Evolutionary conservation across 2,113 vertebrate species (phyloP), one percentile per base, ranked within the genome.

Genomic region (Himantopus leucocephalus): DNA sequence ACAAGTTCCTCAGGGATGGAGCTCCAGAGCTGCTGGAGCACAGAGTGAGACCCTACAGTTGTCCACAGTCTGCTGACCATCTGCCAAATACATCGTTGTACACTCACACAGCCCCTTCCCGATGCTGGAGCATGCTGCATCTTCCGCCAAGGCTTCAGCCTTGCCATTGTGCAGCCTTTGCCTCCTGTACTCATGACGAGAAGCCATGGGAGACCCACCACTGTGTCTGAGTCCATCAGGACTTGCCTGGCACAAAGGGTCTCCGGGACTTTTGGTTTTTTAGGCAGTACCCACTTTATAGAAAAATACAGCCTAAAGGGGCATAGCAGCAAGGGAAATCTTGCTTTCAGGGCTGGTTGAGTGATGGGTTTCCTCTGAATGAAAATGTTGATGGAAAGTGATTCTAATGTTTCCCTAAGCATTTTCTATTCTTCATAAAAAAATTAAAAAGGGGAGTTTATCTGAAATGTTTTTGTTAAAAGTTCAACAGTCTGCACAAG

Each of bases 351-450:
- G 29, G 41, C 23, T 67, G 45, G 10, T 2, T 64, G 80, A 64
- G 39, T 32, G 66, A 89, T 64, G 50, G 56, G 18, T 87, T 96
- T 85, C 47, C 47, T 95, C 5, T 22, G 76, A 81, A 92, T 39
- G 76, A 63, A 91, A 84, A 77, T 27, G 19, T 55, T 1, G 22
- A 47, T 50, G 29, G 76, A 77, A 96, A 95, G 75, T 43, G 2
- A 85, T 96, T 94, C 92, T 55, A 89, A 67, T 84, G 76, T 94
- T 92, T 94, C 95, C 91, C 91, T 75, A 55, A 87, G 70, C 47
- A 45, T 86, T 81, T 96, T 62, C 68, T 84, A 67, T 78, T 77
- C 76, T 91, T 94, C 76, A 67, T 94, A 92, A 67, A 77, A 91
- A 88, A 96, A 91, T 88, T 81, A 75, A 89, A 89, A 83, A 41